Base-by-base conservation (phyloP, 2,888 invertebrate genomes). In the Omphaloscelis lunosa region DNA sequence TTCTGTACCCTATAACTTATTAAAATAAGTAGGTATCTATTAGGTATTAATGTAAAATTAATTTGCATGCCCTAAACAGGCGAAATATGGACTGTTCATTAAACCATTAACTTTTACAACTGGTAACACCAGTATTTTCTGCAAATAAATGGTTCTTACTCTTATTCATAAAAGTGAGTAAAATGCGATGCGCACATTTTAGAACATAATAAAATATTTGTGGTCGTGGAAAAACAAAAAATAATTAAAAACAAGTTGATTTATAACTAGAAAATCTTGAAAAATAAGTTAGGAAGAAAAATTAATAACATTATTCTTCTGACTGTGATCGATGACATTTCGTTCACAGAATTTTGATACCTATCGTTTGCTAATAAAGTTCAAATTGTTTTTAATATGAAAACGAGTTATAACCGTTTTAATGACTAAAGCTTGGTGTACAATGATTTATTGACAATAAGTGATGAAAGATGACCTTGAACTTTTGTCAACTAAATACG, bases 371-470 rank as follows among this genome's bases (percentile, higher is more conserved):
- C 4, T 0, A 0, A 9, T 68, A 39, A 58, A 65, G 73, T 71
- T 72, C 11, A 75, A 82, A 56, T 79, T 8, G 5, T 23, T 62
- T 61, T 79, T 34, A 20, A 48, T 59, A 12, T 12, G 9, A 12
- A 23, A 41, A 77, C 67, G 41, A 53, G 48, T 62, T 84, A 59
- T 51, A 11, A 29, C 39, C 23, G 58, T 45, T 63, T 77, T 76
- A 72, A 81, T 79, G 63, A 79, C 34, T 67, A 58, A 75, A 67
- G 39, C 3, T 77, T 0, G 9, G 58, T 45, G 23, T 56, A 69
- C 69, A 76, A 65, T 77, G 80, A 86, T 85, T 80, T 82, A 88
- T 85, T 82, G 78, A 70, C 76, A 76, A n/a, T 78, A 68, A 45
- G 29, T 80, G 61, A 80, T 73, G 67, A 69, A 67, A 78, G 51